Evolutionary conservation across 2,888 invertebrate genomes (phyloP).

Genomic region (Nysson spinosus): DNA sequence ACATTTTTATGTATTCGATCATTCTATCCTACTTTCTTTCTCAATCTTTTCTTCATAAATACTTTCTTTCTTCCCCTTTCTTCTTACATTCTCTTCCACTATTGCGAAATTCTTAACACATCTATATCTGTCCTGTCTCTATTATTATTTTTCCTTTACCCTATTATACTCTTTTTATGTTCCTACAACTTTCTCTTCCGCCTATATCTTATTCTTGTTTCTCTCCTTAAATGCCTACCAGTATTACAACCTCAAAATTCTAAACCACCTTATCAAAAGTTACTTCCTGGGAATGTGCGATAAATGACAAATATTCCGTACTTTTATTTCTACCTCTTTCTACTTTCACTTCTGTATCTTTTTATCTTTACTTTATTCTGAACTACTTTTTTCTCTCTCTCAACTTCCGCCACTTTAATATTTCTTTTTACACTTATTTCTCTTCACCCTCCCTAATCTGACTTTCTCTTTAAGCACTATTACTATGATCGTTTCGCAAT

Average conservation of each 20-base stretch:
- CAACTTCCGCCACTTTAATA: neutral
- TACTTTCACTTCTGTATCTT: constrained; percentile 16
- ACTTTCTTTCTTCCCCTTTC: neutral
- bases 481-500: neutral
- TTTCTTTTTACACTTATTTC: constrained; percentile 9
- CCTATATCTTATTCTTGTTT: too few relatives aligned
- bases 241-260: constrained; percentile 64
- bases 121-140: too few relatives aligned
- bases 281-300: too few relatives aligned
- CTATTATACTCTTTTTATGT: neutral
- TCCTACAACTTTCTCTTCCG: too few relatives aligned
- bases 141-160: constrained; percentile 3
- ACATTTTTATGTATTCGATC: neutral
- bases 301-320: too few relatives aligned
- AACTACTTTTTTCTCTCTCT: too few relatives aligned
- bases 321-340: neutral
- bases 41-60: neutral
- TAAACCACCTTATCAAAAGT: constrained; percentile 55
- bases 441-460: too few relatives aligned
- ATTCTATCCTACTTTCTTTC: neutral
- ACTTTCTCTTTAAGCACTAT: too few relatives aligned
- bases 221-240: constrained; percentile 52
- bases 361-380: too few relatives aligned
- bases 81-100: constrained; percentile 3
- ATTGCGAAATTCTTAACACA: constrained; percentile 8